These are phyloP conservation scores for Cataglyphis albicans DNA, from an alignment of 2,888 invertebrate species.

Conservation along the genomic window DNA sequence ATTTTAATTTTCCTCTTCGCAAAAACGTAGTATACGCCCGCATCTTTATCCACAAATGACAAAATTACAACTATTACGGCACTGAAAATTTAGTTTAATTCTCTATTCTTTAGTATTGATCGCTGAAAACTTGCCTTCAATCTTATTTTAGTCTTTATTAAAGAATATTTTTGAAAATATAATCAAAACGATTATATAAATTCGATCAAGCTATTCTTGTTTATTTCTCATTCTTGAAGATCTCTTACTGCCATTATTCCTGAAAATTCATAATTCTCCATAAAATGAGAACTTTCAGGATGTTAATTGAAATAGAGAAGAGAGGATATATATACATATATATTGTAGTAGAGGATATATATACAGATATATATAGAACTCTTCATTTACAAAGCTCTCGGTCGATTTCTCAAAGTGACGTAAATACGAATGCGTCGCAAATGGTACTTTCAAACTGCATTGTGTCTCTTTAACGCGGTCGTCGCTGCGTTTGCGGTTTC, in stretches of 20 bases:
- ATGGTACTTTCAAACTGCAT: conserved; percentile 49
- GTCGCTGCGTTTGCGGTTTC: conserved; percentile 24
- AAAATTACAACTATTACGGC: conserved; percentile 27
- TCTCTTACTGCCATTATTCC: background rate
- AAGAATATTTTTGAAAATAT: background rate
- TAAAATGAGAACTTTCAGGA: background rate
- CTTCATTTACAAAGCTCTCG: conserved; percentile 38
- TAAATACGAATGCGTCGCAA: conserved; percentile 49
- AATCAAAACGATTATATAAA: background rate
- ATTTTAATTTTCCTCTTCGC: conserved; percentile 71
- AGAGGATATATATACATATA: background rate
- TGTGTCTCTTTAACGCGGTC: conserved; percentile 48
- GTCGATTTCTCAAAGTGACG: conserved; percentile 51
- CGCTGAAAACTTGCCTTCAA: background rate
- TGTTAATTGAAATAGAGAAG: conserved; percentile 2
- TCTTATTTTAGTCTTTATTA: conserved; percentile 22
- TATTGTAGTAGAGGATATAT: background rate
- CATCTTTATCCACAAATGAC: conserved; percentile 52
- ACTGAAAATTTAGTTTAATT: conserved; percentile 61
- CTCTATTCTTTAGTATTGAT: conserved; percentile 31
- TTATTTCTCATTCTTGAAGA: background rate
- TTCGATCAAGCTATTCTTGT: background rate
- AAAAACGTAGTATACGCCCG: conserved; percentile 31
- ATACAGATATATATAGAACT: background rate
- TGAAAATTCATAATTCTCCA: background rate